These are phyloP conservation scores for Drosophila limbata DNA, from an alignment of 2,888 invertebrate genomes.

Conservation along the genomic window DNA sequence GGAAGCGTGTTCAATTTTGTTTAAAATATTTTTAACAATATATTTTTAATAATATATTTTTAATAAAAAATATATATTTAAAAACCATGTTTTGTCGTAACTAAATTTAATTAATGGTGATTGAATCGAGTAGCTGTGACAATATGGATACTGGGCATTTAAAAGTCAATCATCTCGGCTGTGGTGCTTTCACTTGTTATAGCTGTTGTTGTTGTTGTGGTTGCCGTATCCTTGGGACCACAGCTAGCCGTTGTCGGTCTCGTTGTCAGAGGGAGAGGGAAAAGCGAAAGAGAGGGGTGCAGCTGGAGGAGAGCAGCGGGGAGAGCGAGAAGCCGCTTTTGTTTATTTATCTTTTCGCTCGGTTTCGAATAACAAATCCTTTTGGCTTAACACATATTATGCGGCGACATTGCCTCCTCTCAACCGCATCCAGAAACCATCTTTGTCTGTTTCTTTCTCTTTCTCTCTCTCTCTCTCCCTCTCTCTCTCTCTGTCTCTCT, in stretches of 20 bases:
- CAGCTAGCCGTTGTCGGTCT: conserved; percentile 46
- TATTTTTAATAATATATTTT: no score
- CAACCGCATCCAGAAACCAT: conserved; percentile 7
- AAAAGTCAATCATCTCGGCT: neutral
- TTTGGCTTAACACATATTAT: conserved; percentile 81
- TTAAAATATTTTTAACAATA: no score
- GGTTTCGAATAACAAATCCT: conserved; percentile 81
- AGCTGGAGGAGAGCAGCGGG: neutral
- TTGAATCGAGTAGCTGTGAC: no score
- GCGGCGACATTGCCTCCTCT: conserved; percentile 55
- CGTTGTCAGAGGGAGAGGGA: neutral
- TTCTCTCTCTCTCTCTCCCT: neutral
- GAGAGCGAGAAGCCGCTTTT: conserved; percentile 65
- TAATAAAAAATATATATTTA: no score
- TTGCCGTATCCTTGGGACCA: conserved; percentile 52
- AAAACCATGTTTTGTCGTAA: no score
- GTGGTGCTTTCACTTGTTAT: neutral
- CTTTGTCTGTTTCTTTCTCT: neutral
- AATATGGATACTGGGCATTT: neutral
- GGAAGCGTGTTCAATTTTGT: no score
- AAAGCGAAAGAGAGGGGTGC: neutral
- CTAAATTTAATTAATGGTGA: no score
- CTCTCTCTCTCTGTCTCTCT: conserved; percentile 1
- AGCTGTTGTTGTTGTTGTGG: conserved; percentile 11
- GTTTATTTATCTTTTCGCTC: conserved; percentile 81